Evolutionary conservation across 2,113 vertebrate species (phyloP), one percentile per base, ranked within the genome.

Genomic region (Rhombomys opimus): DNA sequence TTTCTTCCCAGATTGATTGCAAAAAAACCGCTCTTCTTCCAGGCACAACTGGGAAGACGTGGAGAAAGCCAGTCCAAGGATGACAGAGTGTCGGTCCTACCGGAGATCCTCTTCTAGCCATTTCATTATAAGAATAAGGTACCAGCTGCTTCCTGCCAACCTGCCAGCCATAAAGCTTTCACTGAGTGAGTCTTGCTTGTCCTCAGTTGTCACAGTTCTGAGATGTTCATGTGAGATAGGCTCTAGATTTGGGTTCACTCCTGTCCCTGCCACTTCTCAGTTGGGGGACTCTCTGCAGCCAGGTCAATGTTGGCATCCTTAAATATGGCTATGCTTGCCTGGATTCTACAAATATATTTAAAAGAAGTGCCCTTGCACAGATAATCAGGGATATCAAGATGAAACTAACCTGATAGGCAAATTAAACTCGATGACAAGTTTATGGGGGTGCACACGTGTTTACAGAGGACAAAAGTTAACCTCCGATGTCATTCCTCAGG

Each of bases 141-240:
- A 23, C 57, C 9, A 2, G 5, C 11, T n/a, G 38, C 15, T 22
- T 27, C n/a, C 13, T n/a, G 7, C 22, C 30, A 4, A 1, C 4
- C 35, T 32, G 8, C 17, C 38, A 18, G 54, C 15, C 25, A 32
- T 18, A 54, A 38, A 25, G 8, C 68, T 84, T 59, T 30, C n/a
- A 4, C 0, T 2, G 4, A 65, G 13, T 67, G 50, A 4, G 8
- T 35, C 59, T 86, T 14, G 41, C 14, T 76, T 41, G 38, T 18
- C 59, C 81, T 85, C 81, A 41, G n/a, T 27, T 63, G n/a, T 84
- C 59, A 63, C 2, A 32, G 9, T 78, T 85, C 14, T 50, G 50
- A 32, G 22, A 41, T n/a, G 23, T 41, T 4, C 32, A 15, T 4
- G 0, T 20, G 57, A 3, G 4, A 5, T 1, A 0, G 12, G 11